Base-by-base conservation (phyloP, 2,113 vertebrate species). In the Cynocephalus volans region DNA sequence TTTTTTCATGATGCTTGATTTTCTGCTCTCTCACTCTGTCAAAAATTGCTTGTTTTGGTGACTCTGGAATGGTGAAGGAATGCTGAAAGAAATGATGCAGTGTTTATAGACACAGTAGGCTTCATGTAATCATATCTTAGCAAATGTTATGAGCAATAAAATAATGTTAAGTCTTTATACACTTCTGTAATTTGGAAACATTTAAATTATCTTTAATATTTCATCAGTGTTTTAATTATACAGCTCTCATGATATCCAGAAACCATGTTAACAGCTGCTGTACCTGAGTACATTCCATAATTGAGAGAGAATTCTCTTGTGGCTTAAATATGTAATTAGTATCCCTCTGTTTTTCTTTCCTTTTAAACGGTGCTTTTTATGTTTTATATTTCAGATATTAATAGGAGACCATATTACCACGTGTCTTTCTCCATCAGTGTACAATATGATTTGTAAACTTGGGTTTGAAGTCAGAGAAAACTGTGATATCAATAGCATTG, bases 381-480 rank as follows among this genome's bases (percentile, higher is more conserved):
- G 13, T 97, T 73, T 96, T 95, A 3, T 96, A 6, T 98, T 98
- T 90, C 93, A 99, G 99, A 97, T 98, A 93, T 72, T 86, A 0
- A 54, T 41, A 48, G 84, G 58, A 31, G 96, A 94, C 19, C 72
- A 67, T 0, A 6, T 98, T 28, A 88, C 97, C 58, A 99, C 98
- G 36, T 99, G 98, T 82, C 99, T 99, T 95, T 99, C 99, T 86
- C 95, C 98, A 31, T 41, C 95, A 2, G 99, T 99, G 31, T 97
- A 98, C 87, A 98, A 99, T 5, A 81, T 82, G 8, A 97, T 99
- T 82, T 99, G 99, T 89, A 88, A 97, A 92, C 93, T 98, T 58
- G 99, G 99, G 75, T 98, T 98, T 98, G 99, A 99, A 94, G 95
- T 97, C 73, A 84, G 62, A 94, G 96, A 96, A 10, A 12, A 4